Conservation (phyloP, 2,797 vertebrate genomes). For the Picus viridis region DNA sequence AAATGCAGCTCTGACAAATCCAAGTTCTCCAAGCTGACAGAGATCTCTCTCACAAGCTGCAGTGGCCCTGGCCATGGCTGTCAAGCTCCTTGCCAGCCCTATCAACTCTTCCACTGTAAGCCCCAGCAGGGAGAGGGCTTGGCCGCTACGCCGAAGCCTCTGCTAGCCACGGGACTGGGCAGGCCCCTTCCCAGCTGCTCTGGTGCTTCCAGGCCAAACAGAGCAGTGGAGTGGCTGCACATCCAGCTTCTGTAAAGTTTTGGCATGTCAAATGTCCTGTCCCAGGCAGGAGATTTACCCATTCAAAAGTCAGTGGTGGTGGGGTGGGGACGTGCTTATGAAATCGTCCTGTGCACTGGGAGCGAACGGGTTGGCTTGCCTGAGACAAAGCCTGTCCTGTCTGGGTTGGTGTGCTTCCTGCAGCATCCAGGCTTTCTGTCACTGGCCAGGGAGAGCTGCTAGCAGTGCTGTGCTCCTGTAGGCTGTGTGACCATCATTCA, state of each 20-base stretch:
- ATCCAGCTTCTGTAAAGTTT: not conserved
- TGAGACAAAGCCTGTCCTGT: not conserved
- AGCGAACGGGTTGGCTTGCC: not conserved
- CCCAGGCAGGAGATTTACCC: not conserved
- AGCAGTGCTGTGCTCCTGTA: not conserved
- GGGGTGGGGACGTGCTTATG: not conserved
- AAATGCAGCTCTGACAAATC: not conserved
- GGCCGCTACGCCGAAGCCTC: not conserved
- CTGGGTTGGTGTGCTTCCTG: not conserved
- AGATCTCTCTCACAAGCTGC: not conserved
- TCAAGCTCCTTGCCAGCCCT: not conserved
- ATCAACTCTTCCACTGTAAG: not conserved
- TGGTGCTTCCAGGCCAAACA: not conserved
- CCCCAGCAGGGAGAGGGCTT: fast-evolving
- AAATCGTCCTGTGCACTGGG: not conserved
- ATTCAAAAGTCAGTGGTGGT: not conserved
- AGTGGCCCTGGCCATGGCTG: not conserved
- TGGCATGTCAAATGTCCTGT: not conserved
- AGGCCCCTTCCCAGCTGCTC: not conserved
- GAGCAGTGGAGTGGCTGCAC: not conserved
- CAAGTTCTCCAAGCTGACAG: not conserved
- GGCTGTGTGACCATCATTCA: fast-evolving
- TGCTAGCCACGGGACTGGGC: not conserved
- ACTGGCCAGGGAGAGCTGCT: not conserved
- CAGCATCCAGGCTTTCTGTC: not conserved